Base-by-base conservation (phyloP, 2,113 vertebrate genomes). In the Lycocorax pyrrhopterus region DNA sequence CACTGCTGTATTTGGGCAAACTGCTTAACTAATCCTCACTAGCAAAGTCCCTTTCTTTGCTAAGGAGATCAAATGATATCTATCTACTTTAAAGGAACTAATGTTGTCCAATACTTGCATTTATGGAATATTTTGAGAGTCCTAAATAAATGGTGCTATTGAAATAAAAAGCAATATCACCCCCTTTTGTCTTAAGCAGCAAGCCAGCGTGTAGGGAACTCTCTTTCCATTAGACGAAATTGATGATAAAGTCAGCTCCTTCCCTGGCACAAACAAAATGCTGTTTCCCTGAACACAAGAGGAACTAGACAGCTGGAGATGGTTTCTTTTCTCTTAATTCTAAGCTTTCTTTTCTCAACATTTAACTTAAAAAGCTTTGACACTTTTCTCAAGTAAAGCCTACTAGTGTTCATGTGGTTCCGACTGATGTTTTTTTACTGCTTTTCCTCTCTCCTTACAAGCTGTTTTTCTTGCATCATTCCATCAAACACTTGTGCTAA, bases 221-320 rank as follows among this genome's bases (percentile, higher is more conserved):
- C 37, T 90, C 46, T 33, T 80, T 84, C 80, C 76, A 81, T 77
- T 75, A 91, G 39, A 25, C 78, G 43, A 93, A 94, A 74, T 0
- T 75, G 69, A 91, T 39, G 37, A 93, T 63, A 56, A 89, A 87
- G 37, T 85, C 62, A 79, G 41, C 41, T 87, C n/a, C n/a, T 81
- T 53, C 74, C 84, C 29, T 52, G 41, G 69, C 52, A 75, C 47
- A 58, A 89, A 69, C 20, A 85, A 95, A 94, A 67, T 20, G 56
- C 41, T 72, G 35, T 87, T 89, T 84, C 39, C 58, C 71, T 52
- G 44, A 87, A 79, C 17, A n/a, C 26, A 84, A 75, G 29, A 52
- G 17, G 66, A 95, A 94, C 89, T 82, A 63, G 92, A 84, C 74
- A 95, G 69, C 77, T 89, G 64, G 77, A 93, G 60, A 81, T 68